Conservation (phyloP, 2,797 vertebrate species). For the Neosalanx taihuensis region DNA sequence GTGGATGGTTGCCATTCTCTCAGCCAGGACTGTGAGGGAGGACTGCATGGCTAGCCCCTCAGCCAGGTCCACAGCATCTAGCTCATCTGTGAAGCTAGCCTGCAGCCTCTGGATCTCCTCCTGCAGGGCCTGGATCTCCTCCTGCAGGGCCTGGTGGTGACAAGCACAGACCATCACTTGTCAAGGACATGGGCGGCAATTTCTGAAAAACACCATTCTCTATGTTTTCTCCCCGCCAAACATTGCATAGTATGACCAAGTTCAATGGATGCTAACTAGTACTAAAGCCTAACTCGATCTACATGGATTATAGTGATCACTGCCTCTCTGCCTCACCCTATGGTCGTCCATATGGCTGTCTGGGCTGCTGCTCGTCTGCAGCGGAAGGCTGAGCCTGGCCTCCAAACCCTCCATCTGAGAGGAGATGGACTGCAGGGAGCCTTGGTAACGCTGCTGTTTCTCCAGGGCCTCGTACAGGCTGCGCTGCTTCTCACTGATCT, state of each 20-base stretch:
- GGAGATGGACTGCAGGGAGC: slow-evolving; percentile 91
- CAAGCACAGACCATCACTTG: neutral
- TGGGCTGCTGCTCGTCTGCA: slow-evolving; percentile 79
- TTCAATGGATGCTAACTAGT: too few species aligned
- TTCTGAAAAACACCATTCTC: too few species aligned
- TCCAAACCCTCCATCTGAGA: slow-evolving; percentile 93
- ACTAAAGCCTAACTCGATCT: too few species aligned
- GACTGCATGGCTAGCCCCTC: slow-evolving; percentile 86
- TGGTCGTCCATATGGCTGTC: slow-evolving; percentile 90
- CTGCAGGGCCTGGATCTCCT: slow-evolving; percentile 89
- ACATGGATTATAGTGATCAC: neutral
- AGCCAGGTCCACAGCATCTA: slow-evolving; percentile 80
- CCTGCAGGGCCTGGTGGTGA: slow-evolving; percentile 78
- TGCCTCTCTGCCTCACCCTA: slow-evolving; percentile 71
- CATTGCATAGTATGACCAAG: too few species aligned
- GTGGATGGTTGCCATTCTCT: slow-evolving; percentile 94
- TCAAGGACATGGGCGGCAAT: neutral
- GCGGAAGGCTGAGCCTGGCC: slow-evolving; percentile 81
- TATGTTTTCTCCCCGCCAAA: too few species aligned
- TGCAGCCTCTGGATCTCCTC: slow-evolving; percentile 89
- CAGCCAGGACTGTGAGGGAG: slow-evolving; percentile 88
- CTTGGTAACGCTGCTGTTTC: slow-evolving; percentile 93
- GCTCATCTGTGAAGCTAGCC: slow-evolving; percentile 79
- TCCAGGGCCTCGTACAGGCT: slow-evolving; percentile 94
- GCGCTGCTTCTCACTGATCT: slow-evolving; percentile 98